Base-by-base conservation (phyloP, 2,113 vertebrate genomes). In the Lepus europaeus region DNA sequence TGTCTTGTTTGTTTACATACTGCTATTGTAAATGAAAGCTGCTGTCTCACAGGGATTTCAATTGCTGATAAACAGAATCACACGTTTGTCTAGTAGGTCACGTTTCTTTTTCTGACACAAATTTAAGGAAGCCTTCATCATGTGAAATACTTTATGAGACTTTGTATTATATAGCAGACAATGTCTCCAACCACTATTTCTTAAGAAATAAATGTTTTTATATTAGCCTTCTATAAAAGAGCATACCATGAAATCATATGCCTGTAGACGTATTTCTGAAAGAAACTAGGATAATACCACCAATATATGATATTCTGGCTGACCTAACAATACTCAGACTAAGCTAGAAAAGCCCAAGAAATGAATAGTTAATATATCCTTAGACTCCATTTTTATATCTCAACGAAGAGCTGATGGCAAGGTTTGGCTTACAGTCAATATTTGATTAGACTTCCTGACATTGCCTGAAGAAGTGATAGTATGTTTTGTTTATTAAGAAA, bases 371-470 rank as follows among this genome's bases (percentile, higher is more conserved):
- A 96, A 92, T 90, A 92, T 72, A 90, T 79, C 82, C 88, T 90
- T 93, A 86, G 88, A 23, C n/a, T 91, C 83, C 64, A 59, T 96
- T 96, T 83, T 93, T 78, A 74, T 33, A 64, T 53, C 64, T 86
- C 87, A 93, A 68, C 80, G 19, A 19, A 84, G 72, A 95, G 70
- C 36, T 90, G 88, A 93, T 92, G 78, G 92, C 76, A 93, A 95
- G 19, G 36, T 14, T 69, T 95, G 95, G 81, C 90, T 96, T 68
- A 66, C 51, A 79, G 73, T 92, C 92, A 94, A 74, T 29, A 82
- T 12, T 94, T 96, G 90, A 96, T 96, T 95, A 96, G 85, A 90
- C 92, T 94, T 96, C 92, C 92, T 96, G 85, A 96, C 90, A 95
- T 95, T 93, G 92, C 90, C 78, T 93, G 73, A 90, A 93, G 94